These are phyloP conservation scores for Anomalospiza imberbis DNA, from an alignment of 2,797 vertebrate species.

Conservation along the genomic window DNA sequence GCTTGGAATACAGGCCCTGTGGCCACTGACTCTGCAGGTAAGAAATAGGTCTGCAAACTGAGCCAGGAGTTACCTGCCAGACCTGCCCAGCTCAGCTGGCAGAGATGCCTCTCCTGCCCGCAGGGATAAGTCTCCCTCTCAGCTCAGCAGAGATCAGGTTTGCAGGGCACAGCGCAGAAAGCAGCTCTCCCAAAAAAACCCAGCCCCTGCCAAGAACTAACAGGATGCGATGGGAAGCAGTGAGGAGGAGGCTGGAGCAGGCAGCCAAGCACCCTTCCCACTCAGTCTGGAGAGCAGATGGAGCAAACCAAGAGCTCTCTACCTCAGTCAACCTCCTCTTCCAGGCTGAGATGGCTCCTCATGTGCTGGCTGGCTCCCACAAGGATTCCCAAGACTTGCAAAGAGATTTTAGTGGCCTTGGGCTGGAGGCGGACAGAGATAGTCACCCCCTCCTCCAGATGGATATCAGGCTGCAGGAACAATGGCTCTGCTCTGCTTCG, in stretches of 20 bases:
- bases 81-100: neutral
- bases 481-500: neutral
- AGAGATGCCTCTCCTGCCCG: neutral
- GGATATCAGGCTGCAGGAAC: neutral
- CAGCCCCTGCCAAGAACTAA: neutral
- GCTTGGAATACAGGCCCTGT: neutral
- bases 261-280: neutral
- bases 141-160: neutral
- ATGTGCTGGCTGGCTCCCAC: neutral
- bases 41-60: neutral
- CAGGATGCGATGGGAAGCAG: neutral
- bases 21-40: neutral
- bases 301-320: neutral
- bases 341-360: neutral
- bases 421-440: neutral
- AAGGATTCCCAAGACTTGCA: neutral
- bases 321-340: neutral
- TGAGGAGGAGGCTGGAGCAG: neutral
- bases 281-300: constrained; percentile 32
- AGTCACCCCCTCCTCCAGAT: neutral
- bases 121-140: neutral
- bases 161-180: neutral
- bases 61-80: neutral
- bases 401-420: neutral
- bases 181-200: neutral